Percentiles rank a stretch among this genome's conserved stretches.
Conservation (phyloP, 2,113 vertebrate species). For the Cathartes aura region DNA sequence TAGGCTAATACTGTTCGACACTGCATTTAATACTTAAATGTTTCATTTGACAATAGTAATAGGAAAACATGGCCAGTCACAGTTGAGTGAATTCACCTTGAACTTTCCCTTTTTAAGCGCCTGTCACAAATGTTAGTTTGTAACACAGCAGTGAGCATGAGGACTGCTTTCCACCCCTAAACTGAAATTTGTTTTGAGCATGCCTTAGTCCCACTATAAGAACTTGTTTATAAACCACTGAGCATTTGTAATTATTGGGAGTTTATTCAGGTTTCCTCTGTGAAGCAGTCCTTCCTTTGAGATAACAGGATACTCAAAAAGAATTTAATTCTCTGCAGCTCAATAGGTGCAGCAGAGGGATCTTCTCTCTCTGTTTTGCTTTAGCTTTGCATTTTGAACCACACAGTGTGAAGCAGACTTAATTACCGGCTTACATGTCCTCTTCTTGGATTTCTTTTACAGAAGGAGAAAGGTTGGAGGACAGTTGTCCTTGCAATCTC, state of each 20-base stretch:
- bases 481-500: background rate
- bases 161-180: background rate
- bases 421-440: background rate
- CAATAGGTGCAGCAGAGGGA: conserved; percentile 16
- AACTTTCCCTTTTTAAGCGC: background rate
- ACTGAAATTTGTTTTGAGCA: background rate
- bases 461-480: background rate
- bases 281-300: background rate
- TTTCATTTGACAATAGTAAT: background rate
- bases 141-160: background rate
- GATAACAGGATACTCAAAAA: background rate
- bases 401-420: conserved; percentile 33
- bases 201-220: background rate
- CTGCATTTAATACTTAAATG: background rate
- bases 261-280: background rate
- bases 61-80: background rate
- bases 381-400: conserved; percentile 42
- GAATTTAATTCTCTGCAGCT: conserved; percentile 16
- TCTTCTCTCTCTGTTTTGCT: conserved; percentile 1
- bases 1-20: rapidly evolving
- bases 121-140: background rate
- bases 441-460: background rate
- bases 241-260: background rate
- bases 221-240: background rate
- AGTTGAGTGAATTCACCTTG: background rate